A percentile compares a stretch with the other conserved stretches of the same genome.
These are phyloP conservation scores for Xiphias gladius DNA, from an alignment of 2,113 vertebrate genomes.

Conservation along the genomic window DNA sequence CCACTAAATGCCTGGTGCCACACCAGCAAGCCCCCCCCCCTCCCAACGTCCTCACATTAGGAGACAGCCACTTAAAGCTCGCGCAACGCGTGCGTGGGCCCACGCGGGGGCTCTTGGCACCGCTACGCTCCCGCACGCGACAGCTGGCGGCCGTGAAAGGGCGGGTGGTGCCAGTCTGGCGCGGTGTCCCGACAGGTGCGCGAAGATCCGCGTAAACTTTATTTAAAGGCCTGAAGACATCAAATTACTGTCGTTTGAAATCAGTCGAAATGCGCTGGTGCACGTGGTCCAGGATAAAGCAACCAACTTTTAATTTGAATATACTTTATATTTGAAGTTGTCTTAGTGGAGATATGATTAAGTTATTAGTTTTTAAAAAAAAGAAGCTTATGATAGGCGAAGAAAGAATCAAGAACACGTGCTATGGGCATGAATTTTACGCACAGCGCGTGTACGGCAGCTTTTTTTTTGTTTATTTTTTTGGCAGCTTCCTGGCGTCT, in stretches of 20 bases:
- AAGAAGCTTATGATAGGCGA: not conserved
- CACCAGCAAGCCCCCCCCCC: too few relatives aligned
- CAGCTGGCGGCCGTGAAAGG: conserved; percentile 15
- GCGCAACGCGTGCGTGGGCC: not conserved
- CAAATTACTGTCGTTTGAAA: not conserved
- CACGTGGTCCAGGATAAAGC: not conserved
- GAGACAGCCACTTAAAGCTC: not conserved
- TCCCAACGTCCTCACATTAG: not conserved
- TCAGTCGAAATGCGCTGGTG: not conserved
- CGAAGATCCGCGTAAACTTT: conserved; percentile 14
- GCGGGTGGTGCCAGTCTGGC: not conserved
- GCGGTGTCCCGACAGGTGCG: conserved; percentile 2
- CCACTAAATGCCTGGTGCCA: too few relatives aligned
- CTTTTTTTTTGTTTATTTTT: not conserved
- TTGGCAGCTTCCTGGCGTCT: conserved; percentile 9
- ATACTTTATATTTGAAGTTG: not conserved
- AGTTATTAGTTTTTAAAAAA: not conserved
- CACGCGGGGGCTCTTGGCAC: not conserved
- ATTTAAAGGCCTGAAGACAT: not conserved
- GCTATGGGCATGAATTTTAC: not conserved
- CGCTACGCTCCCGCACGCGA: not conserved
- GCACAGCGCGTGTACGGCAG: not conserved
- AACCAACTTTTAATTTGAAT: not conserved
- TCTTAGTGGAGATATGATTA: not conserved
- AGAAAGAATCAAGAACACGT: not conserved